These are phyloP conservation scores for Melanostoma mellinum DNA, from an alignment of 2,888 invertebrate species.

Conservation along the genomic window DNA sequence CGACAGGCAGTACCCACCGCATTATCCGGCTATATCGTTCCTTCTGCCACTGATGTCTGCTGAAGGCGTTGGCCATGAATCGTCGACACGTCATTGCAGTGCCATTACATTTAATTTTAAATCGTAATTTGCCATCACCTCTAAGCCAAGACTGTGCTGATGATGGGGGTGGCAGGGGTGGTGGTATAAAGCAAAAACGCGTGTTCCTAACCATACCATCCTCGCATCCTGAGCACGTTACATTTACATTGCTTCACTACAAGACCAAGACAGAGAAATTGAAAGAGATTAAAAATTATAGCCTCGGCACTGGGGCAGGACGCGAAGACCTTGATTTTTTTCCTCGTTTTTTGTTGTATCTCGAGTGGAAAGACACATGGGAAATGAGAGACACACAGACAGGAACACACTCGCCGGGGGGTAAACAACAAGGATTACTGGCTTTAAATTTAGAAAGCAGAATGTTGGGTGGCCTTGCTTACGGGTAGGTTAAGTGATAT, in stretches of 20 bases:
- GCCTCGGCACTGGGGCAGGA: constrained; percentile 20
- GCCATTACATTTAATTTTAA: constrained; percentile 68
- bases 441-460: constrained; percentile 47
- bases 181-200: constrained; percentile 34
- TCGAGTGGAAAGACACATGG: not conserved
- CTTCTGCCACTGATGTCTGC: constrained; percentile 20
- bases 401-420: constrained; percentile 9
- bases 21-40: constrained; percentile 28
- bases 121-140: constrained; percentile 56
- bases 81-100: constrained; percentile 70
- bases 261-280: constrained; percentile 56
- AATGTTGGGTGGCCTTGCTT: constrained; percentile 29
- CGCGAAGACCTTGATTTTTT: constrained; percentile 38
- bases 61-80: constrained; percentile 55
- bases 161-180: not conserved
- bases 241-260: constrained; percentile 3
- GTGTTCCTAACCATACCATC: constrained; percentile 14
- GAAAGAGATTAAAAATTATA: constrained; percentile 67
- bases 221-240: not conserved
- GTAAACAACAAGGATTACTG: not conserved
- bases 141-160: not conserved
- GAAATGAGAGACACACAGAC: constrained; percentile 12
- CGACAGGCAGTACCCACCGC: constrained; percentile 40
- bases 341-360: not conserved
- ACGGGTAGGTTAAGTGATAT: constrained; percentile 3